These are phyloP conservation scores for Pelecanoides urinatrix DNA, from an alignment of 2,113 vertebrate genomes.

Conservation along the genomic window DNA sequence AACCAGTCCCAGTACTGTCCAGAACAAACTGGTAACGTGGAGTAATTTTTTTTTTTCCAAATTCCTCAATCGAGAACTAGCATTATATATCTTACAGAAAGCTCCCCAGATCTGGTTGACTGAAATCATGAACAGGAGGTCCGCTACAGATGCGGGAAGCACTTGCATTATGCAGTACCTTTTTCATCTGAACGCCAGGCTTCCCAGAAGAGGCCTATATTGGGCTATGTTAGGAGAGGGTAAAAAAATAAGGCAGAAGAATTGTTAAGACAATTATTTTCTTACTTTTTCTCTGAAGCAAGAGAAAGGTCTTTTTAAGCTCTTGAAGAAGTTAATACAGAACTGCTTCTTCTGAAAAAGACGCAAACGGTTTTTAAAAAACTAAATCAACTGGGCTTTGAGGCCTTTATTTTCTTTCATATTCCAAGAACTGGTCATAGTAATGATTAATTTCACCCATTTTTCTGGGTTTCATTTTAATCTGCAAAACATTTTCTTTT, in stretches of 20 bases:
- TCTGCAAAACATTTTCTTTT: background rate
- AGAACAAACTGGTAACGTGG: background rate
- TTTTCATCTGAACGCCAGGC: background rate
- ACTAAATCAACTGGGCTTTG: background rate
- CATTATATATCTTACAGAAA: background rate
- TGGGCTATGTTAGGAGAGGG: accelerated
- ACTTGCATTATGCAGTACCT: too few relatives aligned
- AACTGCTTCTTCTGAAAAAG: background rate
- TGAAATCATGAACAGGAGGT: background rate
- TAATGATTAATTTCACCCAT: background rate
- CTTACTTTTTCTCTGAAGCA: background rate
- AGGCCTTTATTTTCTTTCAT: background rate
- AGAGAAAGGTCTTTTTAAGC: background rate
- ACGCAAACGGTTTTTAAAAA: background rate
- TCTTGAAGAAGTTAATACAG: background rate
- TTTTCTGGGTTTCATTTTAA: background rate
- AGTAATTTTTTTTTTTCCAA: background rate
- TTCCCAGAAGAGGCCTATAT: background rate
- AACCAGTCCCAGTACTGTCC: background rate
- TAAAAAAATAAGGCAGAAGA: background rate
- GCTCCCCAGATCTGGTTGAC: background rate
- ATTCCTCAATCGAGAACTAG: background rate
- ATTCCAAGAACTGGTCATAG: background rate
- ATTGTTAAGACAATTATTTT: background rate
- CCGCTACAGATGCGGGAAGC: background rate